Base-by-base conservation (phyloP, 2,113 vertebrate genomes). In the Pedionomus torquatus region DNA sequence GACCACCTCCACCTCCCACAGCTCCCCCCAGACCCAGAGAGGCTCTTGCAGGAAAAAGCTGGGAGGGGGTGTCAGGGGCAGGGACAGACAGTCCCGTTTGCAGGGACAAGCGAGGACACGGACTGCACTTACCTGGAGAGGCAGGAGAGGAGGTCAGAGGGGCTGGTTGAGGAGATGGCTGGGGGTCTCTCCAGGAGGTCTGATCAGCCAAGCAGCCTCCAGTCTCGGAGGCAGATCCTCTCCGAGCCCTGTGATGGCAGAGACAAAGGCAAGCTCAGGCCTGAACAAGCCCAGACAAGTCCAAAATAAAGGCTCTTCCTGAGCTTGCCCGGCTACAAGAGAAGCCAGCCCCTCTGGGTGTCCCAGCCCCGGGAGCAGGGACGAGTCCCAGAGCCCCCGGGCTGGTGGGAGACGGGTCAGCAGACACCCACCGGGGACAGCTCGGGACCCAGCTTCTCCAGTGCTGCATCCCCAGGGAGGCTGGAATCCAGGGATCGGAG, bases 211-310 rank as follows among this genome's bases (percentile, higher is more conserved):
- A 35, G 31, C 43, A 43, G 84, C 91, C 23, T 79, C 44, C 13
- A 6, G 46, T 1, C 0, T 5, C 69, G 17, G 58, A 43, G 81
- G 69, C 87, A 19, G 21, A 48, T 66, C 58, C 43, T 33, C 52
- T 54, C 12, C 1, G 60, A 28, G 43, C 87, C 78, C 80, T 76
- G 79, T 5, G 82, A 71, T 55, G 15, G 25, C 70, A 39, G 1
- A 49, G 49, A 54, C 76, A 74, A 44, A 84, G 95, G 91, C 92
- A 74, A 82, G 89, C 86, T 89, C 96, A 85, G 84, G 81, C 94
- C 88, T 46, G 93, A 68, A 97, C 98, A 98, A 97, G 98, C 87
- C 98, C 96, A 46, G 97, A 87, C 97, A 97, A 93, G 97, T 87
- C 97, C 94, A 63, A 16, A 16, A 46, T 23, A 16, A 91, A 94